Evolutionary conservation across 2,888 invertebrate species (phyloP).

Genomic region (Macropis europaea): DNA sequence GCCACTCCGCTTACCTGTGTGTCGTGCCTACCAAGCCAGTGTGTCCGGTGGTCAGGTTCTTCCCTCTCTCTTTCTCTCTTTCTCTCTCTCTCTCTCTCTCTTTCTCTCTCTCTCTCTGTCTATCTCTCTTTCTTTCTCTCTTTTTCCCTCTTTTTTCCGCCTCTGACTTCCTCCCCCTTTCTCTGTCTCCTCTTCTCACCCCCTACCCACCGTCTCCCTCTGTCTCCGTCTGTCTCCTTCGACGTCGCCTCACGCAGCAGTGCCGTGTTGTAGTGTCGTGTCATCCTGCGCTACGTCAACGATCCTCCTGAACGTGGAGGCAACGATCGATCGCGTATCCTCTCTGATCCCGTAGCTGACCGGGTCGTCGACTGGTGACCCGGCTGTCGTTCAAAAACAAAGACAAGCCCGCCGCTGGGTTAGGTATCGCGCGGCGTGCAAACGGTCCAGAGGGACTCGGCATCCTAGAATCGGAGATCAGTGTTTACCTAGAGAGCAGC

Average conservation of each 20-base stretch:
- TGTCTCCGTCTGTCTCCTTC: conserved; percentile 51
- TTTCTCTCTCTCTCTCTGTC: not conserved
- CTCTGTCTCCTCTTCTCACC: conserved; percentile 34
- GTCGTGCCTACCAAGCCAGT: conserved; percentile 63
- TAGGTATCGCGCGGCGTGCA: conserved; percentile 9
- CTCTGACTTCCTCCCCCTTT: conserved; percentile 20
- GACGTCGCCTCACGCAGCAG: conserved; percentile 58
- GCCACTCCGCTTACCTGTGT: conserved; percentile 74
- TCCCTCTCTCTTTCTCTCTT: conserved; percentile 56
- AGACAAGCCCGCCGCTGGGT: too few relatives aligned
- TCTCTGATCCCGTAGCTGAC: conserved; percentile 25
- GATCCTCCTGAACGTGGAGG: conserved; percentile 57
- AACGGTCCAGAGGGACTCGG: conserved; percentile 16
- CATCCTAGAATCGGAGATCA: too few relatives aligned
- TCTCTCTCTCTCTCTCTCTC: conserved; percentile 18
- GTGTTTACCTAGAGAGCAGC: too few relatives aligned
- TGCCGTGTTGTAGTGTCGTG: conserved; percentile 69
- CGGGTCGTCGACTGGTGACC: conserved; percentile 31
- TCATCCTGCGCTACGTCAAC: conserved; percentile 64
- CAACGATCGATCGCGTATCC: conserved; percentile 54
- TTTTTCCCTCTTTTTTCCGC: not conserved
- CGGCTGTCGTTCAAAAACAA: too few relatives aligned
- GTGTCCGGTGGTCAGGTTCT: conserved; percentile 64
- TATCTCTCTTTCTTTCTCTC: not conserved
- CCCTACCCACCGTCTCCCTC: conserved; percentile 41